Base-by-base conservation (phyloP, 2,113 vertebrate genomes). In the Myotis davidii region DNA sequence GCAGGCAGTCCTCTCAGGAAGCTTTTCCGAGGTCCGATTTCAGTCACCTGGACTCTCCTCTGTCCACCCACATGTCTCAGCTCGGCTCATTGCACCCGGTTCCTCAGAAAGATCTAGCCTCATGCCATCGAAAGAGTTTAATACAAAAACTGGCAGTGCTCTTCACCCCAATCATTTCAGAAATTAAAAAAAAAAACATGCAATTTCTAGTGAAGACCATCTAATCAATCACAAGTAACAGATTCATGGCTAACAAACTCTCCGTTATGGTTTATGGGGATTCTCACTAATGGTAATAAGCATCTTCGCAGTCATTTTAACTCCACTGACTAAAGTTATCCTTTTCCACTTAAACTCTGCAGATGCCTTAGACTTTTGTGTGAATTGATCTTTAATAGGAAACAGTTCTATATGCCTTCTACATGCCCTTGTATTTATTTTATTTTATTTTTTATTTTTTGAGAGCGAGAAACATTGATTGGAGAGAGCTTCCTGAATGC, bases 111-210 rank as follows among this genome's bases (percentile, higher is more conserved):
- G 67, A 91, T 14, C 59, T 25, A 69, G 65, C 42, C 50, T 78
- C 1, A 32, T 2, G 48, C 89, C 88, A 69, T 10, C 84, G 72
- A 74, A 89, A 48, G 6, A 92, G 85, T 27, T 92, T 77, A 94
- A 96, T 94, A 97, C 82, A 95, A 97, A 98, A 98, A 95, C 0
- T 27, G 96, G 97, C 97, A 98, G 97, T 98, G 97, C 98, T 98
- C 98, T 97, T 97, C 69, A 91, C 87, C 67, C 78, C 59, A 90
- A 10, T 59, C 56, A 81, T 83, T 90, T 45, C 42, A 87, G 74
- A 70, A 82, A 94, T 92, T 27, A 82, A 95, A 95, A 78, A 82
- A 95, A 95, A 78, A 93, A 61, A 88, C 65, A 85, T 32, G 77
- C 13, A 54, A 79, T 65, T 79, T 82, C 61, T 42, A 85, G 77